phyloP scores from a whole-genome alignment of 2,888 invertebrate species.

The Tetropium fuscum region DNA sequence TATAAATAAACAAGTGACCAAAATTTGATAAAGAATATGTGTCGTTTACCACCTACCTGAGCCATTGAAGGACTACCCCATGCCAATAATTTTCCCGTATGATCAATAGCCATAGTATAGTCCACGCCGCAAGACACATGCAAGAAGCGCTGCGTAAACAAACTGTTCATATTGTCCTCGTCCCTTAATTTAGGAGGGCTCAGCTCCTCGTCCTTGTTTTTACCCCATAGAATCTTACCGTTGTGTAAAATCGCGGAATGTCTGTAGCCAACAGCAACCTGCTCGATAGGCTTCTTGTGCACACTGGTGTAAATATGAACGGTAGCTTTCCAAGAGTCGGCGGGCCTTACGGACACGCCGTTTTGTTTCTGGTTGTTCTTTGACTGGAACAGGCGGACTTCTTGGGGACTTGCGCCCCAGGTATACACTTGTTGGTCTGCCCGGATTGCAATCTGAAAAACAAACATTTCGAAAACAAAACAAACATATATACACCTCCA shows the following conservation, averaged over 20 bases:
- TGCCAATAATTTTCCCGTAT: conserved; percentile 76
- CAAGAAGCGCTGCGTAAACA: conserved; percentile 57
- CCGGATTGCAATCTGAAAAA: conserved; percentile 74
- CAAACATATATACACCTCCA: too few species aligned
- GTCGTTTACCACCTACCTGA: conserved; percentile 67
- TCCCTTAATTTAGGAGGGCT: conserved; percentile 74
- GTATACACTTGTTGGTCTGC: conserved; percentile 74
- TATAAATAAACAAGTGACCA: too few species aligned
- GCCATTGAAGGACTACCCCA: conserved; percentile 81
- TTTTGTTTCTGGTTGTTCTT: conserved; percentile 53
- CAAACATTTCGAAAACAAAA: conserved; percentile 32
- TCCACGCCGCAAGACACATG: conserved; percentile 80
- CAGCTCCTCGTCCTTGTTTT: conserved; percentile 91
- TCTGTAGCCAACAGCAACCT: conserved; percentile 79
- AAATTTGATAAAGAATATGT: not conserved
- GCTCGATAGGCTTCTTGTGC: conserved; percentile 52
- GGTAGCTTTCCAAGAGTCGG: conserved; percentile 59
- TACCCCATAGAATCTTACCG: conserved; percentile 76
- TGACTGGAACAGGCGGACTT: conserved; percentile 73
- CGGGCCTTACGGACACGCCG: conserved; percentile 34
- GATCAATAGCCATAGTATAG: conserved; percentile 78
- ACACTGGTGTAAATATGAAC: conserved; percentile 60
- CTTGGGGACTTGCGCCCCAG: conserved; percentile 85
- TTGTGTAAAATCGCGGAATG: conserved; percentile 72
- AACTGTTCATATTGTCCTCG: conserved; percentile 55